phyloP scores from a whole-genome alignment of 2,888 invertebrate species.

The Allygus modestus region DNA sequence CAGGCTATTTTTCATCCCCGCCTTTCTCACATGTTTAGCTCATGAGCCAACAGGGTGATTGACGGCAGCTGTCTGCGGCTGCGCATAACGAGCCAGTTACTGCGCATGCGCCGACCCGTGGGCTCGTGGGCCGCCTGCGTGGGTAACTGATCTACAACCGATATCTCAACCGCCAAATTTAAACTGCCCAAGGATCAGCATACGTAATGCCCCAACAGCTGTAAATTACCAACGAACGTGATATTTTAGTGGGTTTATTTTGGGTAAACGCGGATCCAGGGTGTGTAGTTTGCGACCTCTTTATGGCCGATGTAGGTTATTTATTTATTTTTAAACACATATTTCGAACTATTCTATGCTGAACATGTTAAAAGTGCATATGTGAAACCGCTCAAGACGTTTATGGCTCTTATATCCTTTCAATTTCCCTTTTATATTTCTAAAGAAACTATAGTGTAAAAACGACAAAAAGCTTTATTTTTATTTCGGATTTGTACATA shows the following conservation, averaged over 20 bases:
- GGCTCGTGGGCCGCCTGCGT: not conserved
- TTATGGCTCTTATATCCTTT: no score
- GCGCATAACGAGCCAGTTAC: not conserved
- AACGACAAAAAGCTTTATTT: no score
- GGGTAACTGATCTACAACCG: conserved; percentile 16
- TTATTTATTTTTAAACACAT: no score
- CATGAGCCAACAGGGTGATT: not conserved
- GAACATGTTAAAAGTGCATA: no score
- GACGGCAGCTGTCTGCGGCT: not conserved
- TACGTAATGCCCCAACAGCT: conserved; percentile 19
- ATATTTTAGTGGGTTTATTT: conserved; percentile 41
- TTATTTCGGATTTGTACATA: no score
- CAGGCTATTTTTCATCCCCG: no score
- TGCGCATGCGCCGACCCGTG: conserved; percentile 14
- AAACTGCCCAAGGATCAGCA: conserved; percentile 34
- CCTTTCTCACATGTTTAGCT: no score
- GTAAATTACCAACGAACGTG: conserved; percentile 1
- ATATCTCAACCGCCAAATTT: conserved; percentile 44
- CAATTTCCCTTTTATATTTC: no score
- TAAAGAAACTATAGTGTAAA: no score
- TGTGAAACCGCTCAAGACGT: no score
- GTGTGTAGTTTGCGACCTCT: not conserved
- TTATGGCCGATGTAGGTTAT: not conserved
- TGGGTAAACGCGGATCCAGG: conserved; percentile 6
- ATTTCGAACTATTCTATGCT: no score